These are phyloP conservation scores for Bradypus variegatus DNA, from an alignment of 2,797 vertebrate genomes.

Conservation along the genomic window DNA sequence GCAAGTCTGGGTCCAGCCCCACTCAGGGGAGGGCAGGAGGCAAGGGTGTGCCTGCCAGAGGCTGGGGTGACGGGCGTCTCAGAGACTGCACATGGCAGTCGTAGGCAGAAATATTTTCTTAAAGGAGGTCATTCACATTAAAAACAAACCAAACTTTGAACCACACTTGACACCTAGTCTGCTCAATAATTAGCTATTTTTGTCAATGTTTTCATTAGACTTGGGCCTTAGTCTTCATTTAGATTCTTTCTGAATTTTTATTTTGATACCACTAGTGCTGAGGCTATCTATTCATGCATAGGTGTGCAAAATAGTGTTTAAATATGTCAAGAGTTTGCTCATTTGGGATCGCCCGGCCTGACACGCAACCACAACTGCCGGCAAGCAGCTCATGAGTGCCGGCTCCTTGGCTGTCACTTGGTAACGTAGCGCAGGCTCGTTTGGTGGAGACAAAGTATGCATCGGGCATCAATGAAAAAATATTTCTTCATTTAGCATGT, in stretches of 20 bases:
- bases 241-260: background rate
- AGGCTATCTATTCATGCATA: background rate
- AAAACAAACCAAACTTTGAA: background rate
- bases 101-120: background rate
- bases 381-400: background rate
- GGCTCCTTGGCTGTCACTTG: fast-evolving
- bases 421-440: background rate
- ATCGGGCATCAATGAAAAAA: fast-evolving
- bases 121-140: background rate
- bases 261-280: background rate
- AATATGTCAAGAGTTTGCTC: background rate
- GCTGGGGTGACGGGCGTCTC: no score
- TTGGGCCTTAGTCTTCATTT: background rate
- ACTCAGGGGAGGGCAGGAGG: background rate
- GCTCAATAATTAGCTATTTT: background rate
- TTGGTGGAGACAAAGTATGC: background rate
- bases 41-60: fast-evolving
- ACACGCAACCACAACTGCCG: fast-evolving
- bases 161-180: fast-evolving
- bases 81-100: background rate
- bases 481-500: background rate
- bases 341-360: background rate
- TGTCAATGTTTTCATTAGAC: background rate
- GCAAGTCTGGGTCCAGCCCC: background rate
- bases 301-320: background rate